Percentiles rank a stretch among this genome's conserved stretches.
Evolutionary conservation across 2,797 vertebrate genomes (phyloP).

Genomic region (Siniperca undulata): DNA sequence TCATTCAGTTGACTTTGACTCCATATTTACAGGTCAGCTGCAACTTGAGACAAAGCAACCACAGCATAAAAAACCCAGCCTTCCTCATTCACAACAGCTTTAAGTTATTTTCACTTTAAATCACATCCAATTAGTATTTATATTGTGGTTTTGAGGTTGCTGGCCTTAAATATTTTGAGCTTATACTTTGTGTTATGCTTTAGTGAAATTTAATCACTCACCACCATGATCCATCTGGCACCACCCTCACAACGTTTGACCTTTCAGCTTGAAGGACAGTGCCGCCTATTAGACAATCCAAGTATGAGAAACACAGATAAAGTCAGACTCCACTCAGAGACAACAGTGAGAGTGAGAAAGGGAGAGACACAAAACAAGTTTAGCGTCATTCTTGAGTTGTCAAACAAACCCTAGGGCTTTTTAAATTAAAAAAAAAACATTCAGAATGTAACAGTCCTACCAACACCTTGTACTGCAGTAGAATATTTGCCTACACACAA

Average conservation of each 20-base stretch:
- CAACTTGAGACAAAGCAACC: slow-evolving; percentile 30
- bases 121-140: neutral
- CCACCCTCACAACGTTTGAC: neutral
- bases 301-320: neutral
- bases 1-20: slow-evolving; percentile 3
- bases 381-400: slow-evolving; percentile 66
- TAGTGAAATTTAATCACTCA: slow-evolving; percentile 40
- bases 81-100: neutral
- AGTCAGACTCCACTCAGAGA: slow-evolving; percentile 18
- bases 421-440: neutral
- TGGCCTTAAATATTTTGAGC: neutral
- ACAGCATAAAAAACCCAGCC: neutral
- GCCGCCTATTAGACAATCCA: no score
- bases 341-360: slow-evolving; percentile 14
- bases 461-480: neutral
- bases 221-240: slow-evolving; percentile 79
- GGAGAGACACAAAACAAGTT: slow-evolving; percentile 65
- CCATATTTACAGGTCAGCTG: slow-evolving; percentile 2
- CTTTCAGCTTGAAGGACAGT: no score
- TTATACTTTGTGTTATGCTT: neutral
- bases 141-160: neutral
- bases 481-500: slow-evolving; percentile 1
- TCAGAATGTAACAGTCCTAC: neutral
- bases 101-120: neutral
- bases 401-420: slow-evolving; percentile 35